Percentiles rank a stretch among this genome's conserved stretches.
These are phyloP conservation scores for Acrobasis repandana DNA, from an alignment of 2,888 invertebrate genomes.

Conservation along the genomic window DNA sequence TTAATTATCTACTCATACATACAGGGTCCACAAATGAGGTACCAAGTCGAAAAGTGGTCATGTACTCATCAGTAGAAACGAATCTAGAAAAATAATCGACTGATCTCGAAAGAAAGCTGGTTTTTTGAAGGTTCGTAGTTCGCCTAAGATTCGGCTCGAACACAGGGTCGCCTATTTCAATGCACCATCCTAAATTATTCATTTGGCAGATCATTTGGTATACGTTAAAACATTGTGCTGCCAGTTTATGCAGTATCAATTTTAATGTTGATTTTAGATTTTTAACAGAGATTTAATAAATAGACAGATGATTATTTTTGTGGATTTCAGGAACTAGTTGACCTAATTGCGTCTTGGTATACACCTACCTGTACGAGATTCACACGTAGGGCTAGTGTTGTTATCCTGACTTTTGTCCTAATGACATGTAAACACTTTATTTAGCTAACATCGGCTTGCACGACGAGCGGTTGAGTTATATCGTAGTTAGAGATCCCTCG, in stretches of 20 bases:
- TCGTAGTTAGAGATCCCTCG: slow-evolving; percentile 7
- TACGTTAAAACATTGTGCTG: too few relatives aligned
- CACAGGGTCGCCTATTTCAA: too few relatives aligned
- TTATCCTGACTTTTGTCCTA: slow-evolving; percentile 8
- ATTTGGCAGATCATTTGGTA: too few relatives aligned
- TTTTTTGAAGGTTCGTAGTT: too few relatives aligned
- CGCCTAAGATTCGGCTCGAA: too few relatives aligned
- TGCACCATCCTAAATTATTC: too few relatives aligned
- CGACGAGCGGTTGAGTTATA: slow-evolving; percentile 4
- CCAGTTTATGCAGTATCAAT: too few relatives aligned
- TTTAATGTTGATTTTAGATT: too few relatives aligned
- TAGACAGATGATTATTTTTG: too few relatives aligned
- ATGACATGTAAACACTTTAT: neutral
- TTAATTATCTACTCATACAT: neutral
- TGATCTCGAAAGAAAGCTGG: neutral
- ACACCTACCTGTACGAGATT: neutral
- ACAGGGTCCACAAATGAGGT: neutral
- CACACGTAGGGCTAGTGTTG: neutral
- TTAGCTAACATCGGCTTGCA: neutral
- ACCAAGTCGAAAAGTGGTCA: neutral
- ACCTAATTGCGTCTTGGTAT: neutral
- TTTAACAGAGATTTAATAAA: too few relatives aligned
- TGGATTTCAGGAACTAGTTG: neutral
- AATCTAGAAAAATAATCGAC: neutral
- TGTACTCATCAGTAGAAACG: neutral